Conservation (phyloP, 2,888 invertebrate species). For the Caenorhabditis auriculariae region DNA sequence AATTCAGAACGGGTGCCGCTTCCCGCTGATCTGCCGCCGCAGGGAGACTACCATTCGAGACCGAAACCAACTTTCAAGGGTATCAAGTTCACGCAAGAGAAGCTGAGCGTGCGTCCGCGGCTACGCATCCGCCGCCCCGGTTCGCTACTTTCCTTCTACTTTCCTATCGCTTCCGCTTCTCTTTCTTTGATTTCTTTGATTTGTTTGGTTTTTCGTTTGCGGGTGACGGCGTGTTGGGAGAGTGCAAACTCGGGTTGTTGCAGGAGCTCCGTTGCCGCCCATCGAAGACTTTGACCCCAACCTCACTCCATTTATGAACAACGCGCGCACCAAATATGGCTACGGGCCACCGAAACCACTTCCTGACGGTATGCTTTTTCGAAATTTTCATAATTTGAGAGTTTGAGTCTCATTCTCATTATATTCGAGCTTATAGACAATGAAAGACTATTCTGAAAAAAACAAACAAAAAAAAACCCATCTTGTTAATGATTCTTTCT, state of each 20-base stretch:
- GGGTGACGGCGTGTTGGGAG: neutral
- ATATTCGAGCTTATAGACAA: too few species aligned
- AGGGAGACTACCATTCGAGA: slow-evolving; percentile 44
- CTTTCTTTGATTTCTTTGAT: slow-evolving; percentile 4
- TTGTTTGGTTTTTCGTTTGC: neutral
- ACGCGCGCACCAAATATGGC: slow-evolving; percentile 37
- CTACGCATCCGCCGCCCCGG: slow-evolving; percentile 58
- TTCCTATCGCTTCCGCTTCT: neutral
- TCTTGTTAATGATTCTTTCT: too few species aligned
- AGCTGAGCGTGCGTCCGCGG: slow-evolving; percentile 56
- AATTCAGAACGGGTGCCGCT: slow-evolving; percentile 12
- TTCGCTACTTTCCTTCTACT: slow-evolving; percentile 22
- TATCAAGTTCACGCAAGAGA: slow-evolving; percentile 52
- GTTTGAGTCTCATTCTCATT: too few species aligned
- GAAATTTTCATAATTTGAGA: too few species aligned
- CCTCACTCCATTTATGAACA: slow-evolving; percentile 46
- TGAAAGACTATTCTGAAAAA: too few species aligned
- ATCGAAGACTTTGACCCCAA: too few species aligned
- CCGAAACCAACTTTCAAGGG: slow-evolving; percentile 36
- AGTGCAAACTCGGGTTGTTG: too few species aligned
- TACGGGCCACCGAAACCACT: slow-evolving; percentile 6
- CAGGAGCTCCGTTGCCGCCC: too few species aligned
- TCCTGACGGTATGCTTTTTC: neutral
- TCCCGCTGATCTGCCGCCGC: slow-evolving; percentile 29
- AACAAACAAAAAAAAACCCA: too few species aligned